Conservation (phyloP, 2,113 vertebrate species). For the Paramormyrops kingsleyae region DNA sequence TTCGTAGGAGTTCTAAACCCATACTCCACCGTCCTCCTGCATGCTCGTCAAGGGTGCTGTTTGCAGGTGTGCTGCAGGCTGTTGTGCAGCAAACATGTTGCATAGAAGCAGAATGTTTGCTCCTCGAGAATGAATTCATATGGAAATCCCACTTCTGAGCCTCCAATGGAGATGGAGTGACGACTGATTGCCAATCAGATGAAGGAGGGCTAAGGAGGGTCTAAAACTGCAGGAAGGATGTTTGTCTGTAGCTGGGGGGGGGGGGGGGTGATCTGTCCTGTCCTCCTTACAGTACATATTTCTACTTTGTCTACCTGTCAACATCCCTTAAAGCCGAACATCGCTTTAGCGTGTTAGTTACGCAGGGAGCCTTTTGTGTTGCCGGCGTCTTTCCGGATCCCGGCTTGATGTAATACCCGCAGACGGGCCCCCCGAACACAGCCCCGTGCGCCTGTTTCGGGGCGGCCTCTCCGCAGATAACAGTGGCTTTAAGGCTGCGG, state of each 20-base stretch:
- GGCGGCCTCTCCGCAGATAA: neutral
- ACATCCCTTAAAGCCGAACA: neutral
- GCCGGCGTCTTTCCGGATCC: neutral
- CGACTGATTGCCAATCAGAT: neutral
- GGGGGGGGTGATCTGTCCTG: neutral
- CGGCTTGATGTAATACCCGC: neutral
- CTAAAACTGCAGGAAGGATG: neutral
- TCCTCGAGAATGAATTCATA: neutral
- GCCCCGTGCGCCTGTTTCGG: neutral
- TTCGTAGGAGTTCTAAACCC: neutral
- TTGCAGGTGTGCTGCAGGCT: neutral
- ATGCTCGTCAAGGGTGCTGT: neutral
- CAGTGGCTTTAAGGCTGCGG: neutral
- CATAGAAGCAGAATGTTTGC: neutral
- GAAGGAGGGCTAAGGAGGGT: neutral
- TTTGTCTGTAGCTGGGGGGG: neutral
- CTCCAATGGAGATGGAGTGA: neutral
- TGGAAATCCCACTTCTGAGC: neutral
- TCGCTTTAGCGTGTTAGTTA: neutral
- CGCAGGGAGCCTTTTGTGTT: neutral
- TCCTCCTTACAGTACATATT: neutral
- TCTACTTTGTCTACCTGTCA: neutral
- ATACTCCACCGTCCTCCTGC: neutral
- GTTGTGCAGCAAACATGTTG: no score
- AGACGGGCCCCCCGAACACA: neutral